phyloP scores from a whole-genome alignment of 2,888 invertebrate genomes.

The Aphidoletes aphidimyza region DNA sequence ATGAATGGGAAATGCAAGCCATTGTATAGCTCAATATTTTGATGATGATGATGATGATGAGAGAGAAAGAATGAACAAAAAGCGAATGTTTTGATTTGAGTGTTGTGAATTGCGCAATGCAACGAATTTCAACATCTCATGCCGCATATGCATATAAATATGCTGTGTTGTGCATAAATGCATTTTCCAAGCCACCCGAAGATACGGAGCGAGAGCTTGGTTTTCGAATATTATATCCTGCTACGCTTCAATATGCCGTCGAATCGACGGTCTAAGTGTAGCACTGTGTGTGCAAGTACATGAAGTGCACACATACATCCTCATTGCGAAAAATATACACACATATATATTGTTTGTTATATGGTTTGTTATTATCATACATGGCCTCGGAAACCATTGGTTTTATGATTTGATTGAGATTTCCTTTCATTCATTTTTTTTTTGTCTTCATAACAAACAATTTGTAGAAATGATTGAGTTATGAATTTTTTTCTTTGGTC shows the following conservation, averaged over 20 bases:
- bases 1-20: background rate
- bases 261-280: background rate
- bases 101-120: constrained; percentile 38
- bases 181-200: background rate
- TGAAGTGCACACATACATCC: background rate
- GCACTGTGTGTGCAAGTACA: too few species aligned
- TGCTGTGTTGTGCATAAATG: background rate
- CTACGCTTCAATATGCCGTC: background rate
- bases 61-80: background rate
- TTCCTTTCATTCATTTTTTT: too few species aligned
- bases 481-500: background rate
- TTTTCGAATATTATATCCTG: background rate
- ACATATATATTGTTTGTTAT: background rate
- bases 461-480: background rate
- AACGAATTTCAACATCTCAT: background rate
- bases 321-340: too few species aligned
- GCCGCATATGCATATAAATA: constrained; percentile 36
- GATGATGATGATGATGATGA: too few species aligned
- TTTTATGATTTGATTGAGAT: too few species aligned
- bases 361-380: background rate
- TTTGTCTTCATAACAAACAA: too few species aligned
- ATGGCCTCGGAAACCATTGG: background rate
- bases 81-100: constrained; percentile 33
- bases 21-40: background rate
- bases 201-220: too few species aligned